Base-by-base conservation (phyloP, 2,888 invertebrate genomes). In the Geotrupes spiniger region DNA sequence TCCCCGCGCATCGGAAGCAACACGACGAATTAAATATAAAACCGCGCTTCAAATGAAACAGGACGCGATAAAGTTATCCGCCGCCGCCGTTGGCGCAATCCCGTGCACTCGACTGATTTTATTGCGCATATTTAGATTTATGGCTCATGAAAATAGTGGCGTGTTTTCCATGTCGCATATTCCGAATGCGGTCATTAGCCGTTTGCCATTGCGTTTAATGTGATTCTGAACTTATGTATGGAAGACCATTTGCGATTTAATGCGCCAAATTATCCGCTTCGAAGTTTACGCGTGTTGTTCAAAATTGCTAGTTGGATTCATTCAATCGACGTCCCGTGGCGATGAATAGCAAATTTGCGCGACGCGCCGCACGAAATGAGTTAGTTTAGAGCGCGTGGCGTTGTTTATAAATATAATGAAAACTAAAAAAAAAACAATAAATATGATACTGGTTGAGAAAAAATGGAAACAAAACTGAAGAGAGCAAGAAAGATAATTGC, bases 121-220 rank as follows among this genome's bases (percentile, higher is more conserved):
- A 53, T 53, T 53, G 51, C 53, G 51, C 51, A 53, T 42, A 49
- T 51, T 55, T 51, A 53, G 52, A 53, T 53, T 53, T 55, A 53
- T 53, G 52, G 42, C 46, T 51, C 52, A 49, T 48, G 50, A 52
- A 50, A 52, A 55, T 51, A 46, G 49, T 42, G 49, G 50, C 41
- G 47, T 45, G 47, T 48, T 48, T 49, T 52, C 42, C 43, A 42
- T 53, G 49, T 50, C 43, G 41, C 47, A 49, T 48, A 51, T 45
- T 51, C 49, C 43, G 42, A 51, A 48, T 42, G 46, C 21, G 52
- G 49, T 46, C 49, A 49, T 53, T 51, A 55, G 51, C 50, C 42
- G 51, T 29, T 49, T 42, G 44, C 54, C 40, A 41, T 33, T 29
- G 33, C 25, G 11, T 26, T 39, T 39, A 39, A 26, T 26, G 27